Conservation (phyloP, 30 jellyfish, hydroid and myxozoan genomes). For the Turritopsis dohrnii region DNA sequence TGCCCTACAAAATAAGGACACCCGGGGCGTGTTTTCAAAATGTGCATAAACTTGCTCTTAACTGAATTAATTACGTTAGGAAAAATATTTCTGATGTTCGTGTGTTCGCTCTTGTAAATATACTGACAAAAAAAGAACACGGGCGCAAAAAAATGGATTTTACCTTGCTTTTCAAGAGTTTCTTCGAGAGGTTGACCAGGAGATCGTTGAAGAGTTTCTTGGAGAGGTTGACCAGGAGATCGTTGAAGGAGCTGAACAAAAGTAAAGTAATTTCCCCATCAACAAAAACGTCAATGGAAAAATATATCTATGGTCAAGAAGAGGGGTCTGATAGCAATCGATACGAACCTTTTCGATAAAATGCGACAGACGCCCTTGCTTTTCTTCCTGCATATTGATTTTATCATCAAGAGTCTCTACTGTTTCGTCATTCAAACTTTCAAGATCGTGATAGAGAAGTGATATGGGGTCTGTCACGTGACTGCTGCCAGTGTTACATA, state of each 20-base stretch:
- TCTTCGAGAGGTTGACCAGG: constrained; percentile 19
- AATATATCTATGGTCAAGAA: too few species aligned
- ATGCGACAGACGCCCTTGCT: background rate
- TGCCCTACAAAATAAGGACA: too few species aligned
- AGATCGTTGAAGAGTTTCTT: background rate
- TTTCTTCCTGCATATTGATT: background rate
- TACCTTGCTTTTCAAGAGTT: too few species aligned
- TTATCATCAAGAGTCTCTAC: background rate
- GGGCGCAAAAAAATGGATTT: too few species aligned
- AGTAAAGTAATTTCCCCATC: background rate
- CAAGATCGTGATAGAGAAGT: constrained; percentile 11
- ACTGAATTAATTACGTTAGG: too few species aligned
- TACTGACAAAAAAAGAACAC: too few species aligned
- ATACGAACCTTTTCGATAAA: background rate
- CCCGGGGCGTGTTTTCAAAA: too few species aligned
- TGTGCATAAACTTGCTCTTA: background rate
- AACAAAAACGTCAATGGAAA: background rate
- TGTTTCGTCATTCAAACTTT: background rate
- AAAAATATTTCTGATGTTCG: too few species aligned
- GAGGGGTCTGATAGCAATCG: too few species aligned
- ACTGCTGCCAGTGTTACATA: background rate
- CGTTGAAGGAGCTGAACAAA: background rate
- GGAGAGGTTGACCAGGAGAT: background rate
- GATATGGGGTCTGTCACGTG: constrained; percentile 7
- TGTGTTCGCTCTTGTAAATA: too few species aligned